These are phyloP conservation scores for Anoura caudifer DNA, from an alignment of 2,113 vertebrate genomes.

Conservation along the genomic window DNA sequence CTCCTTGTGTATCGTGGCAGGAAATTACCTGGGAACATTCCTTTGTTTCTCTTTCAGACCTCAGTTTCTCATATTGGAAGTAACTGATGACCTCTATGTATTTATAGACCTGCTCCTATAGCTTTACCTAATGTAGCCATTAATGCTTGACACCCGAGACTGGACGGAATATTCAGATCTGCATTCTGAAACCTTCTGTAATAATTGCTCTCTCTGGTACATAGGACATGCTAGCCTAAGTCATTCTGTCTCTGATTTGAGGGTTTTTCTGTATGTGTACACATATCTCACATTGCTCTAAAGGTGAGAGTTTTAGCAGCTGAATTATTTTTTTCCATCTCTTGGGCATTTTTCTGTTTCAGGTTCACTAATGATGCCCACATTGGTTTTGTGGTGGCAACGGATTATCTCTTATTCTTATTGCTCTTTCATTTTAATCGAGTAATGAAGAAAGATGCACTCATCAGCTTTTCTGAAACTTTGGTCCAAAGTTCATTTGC, in stretches of 20 bases:
- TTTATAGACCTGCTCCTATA: not conserved
- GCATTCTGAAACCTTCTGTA: not conserved
- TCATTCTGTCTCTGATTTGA: not conserved
- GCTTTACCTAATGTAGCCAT: not conserved
- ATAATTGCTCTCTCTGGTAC: not conserved
- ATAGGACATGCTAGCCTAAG: accelerated
- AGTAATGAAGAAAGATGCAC: not conserved
- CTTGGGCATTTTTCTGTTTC: not conserved
- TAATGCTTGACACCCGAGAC: not conserved
- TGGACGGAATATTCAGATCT: not conserved
- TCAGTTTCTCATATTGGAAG: not conserved
- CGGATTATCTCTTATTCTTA: not conserved
- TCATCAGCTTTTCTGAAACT: not conserved
- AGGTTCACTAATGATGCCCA: not conserved
- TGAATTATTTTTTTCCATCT: not conserved
- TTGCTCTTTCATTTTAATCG: not conserved
- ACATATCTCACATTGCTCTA: not conserved
- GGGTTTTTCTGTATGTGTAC: not conserved
- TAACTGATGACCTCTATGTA: not conserved
- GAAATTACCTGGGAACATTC: not conserved
- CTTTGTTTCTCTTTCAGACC: not conserved
- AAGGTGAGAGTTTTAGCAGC: not conserved
- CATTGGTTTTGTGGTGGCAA: not conserved
- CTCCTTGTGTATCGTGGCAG: not conserved
- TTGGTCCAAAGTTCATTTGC: not conserved